Conservation (phyloP, 1,140 invertebrate genomes). For the Ditylenchus dipsaci region DNA sequence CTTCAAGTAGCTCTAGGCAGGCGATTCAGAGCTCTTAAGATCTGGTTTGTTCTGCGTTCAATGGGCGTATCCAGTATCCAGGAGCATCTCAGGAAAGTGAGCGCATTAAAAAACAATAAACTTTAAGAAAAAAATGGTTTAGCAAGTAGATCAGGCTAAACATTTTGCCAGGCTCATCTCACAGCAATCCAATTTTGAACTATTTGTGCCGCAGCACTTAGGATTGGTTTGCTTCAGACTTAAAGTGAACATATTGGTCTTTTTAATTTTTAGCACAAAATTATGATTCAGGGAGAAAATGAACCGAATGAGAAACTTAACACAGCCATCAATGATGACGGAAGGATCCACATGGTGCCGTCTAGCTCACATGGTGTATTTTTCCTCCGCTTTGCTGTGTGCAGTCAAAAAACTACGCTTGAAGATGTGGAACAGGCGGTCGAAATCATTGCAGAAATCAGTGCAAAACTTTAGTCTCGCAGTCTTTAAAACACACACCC, state of each 20-base stretch:
- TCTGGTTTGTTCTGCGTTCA: constrained; percentile 75
- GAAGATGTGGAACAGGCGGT: constrained; percentile 67
- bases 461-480: no score
- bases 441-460: constrained; percentile 20
- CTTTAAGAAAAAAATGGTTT: constrained; percentile 11
- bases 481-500: no score
- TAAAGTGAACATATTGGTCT: constrained; percentile 63
- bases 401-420: constrained; percentile 68
- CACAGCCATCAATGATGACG: constrained; percentile 71
- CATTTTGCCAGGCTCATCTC: constrained; percentile 56
- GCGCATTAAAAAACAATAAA: constrained; percentile 42
- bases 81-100: constrained; percentile 21
- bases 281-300: constrained; percentile 69
- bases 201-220: constrained; percentile 70
- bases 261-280: constrained; percentile 3
- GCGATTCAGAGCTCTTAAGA: constrained; percentile 81
- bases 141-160: constrained; percentile 51
- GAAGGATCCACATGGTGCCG: constrained; percentile 78
- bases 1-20: constrained; percentile 66
- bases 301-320: constrained; percentile 71
- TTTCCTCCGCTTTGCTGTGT: constrained; percentile 78
- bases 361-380: constrained; percentile 67
- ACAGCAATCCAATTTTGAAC: constrained; percentile 67
- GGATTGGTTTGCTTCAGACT: constrained; percentile 82
- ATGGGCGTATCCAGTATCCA: constrained; percentile 27